Evolutionary conservation across 2,113 vertebrate species (phyloP), one percentile per base, ranked within the genome.

Genomic region (Aegithalos caudatus): DNA sequence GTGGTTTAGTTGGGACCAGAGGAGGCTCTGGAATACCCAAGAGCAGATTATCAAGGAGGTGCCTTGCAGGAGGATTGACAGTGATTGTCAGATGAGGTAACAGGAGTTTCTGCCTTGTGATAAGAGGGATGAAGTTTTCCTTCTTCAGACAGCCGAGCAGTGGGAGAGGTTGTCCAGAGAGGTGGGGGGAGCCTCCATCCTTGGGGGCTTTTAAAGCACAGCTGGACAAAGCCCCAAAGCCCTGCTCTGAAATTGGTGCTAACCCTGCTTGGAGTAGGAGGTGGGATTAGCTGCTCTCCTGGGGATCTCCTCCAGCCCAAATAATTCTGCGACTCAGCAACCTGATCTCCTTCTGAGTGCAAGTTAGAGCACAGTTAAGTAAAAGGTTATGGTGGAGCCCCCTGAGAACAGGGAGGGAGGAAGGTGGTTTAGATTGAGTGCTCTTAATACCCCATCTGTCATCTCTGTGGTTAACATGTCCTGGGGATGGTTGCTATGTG

Each of bases 401-500:
- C 92, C 85, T 66, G 96, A 81, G 96, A 60, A 3, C 0, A 0
- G 64, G 86, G 88, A 90, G 86, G 92, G 92, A 90, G 96, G 95
- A 93, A 90, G 91, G 96, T 88, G 95, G 95, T 96, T 97, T 94
- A 51, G 56, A 91, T 71, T 62, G 95, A 94, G 94, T 86, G 82
- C 80, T 94, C 92, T 88, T 96, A 91, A 91, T 94, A 81, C 88
- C 51, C 91, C 83, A 94, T 97, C 91, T 97, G 95, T 97, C 96
- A 97, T 94, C 92, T 71, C 67, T 94, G 95, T 86, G 96, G 95
- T 95, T 97, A 95, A 78, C 72, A 5, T 96, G 95, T 90, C 91
- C 8, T 54, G 56, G 89, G 56, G 70, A 71, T 73, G 92, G 95
- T 67, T 96, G 94, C 91, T 93, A n/a, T 44, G 83, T 14, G 88